Evolutionary conservation across 1,140 invertebrate genomes (phyloP).

Genomic region (Drusus annulatus): DNA sequence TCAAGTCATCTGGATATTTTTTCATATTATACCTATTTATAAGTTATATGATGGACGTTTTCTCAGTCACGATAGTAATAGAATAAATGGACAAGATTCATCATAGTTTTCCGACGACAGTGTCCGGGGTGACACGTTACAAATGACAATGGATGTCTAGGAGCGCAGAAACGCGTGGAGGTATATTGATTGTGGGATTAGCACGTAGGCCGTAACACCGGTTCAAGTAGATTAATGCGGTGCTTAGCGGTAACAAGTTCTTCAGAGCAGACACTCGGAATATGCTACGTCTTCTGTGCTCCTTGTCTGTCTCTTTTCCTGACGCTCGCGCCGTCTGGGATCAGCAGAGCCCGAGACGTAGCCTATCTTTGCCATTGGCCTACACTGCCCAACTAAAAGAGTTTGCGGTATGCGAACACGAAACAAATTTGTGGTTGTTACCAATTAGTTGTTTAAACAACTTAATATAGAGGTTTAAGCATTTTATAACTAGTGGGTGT

Average conservation of each 20-base stretch:
- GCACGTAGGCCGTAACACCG: slow-evolving; percentile 6
- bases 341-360: neutral
- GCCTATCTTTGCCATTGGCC: neutral
- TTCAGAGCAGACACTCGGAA: neutral
- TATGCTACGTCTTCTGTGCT: neutral
- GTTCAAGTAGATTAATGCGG: slow-evolving; percentile 23
- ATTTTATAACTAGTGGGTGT: no score
- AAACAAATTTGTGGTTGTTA: no score
- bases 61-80: no score
- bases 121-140: neutral
- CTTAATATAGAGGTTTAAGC: no score
- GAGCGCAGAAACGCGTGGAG: neutral
- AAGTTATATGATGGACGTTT: no score
- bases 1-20: no score
- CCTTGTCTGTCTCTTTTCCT: neutral
- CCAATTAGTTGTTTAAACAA: no score
- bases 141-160: slow-evolving; percentile 12
- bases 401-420: neutral
- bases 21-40: no score
- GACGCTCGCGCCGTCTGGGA: neutral
- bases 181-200: slow-evolving; percentile 19
- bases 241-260: slow-evolving; percentile 20
- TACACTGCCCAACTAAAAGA: neutral
- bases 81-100: no score
- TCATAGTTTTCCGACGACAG: neutral